Conservation (phyloP, 2,797 vertebrate genomes). For the Macropus fuliginosus region DNA sequence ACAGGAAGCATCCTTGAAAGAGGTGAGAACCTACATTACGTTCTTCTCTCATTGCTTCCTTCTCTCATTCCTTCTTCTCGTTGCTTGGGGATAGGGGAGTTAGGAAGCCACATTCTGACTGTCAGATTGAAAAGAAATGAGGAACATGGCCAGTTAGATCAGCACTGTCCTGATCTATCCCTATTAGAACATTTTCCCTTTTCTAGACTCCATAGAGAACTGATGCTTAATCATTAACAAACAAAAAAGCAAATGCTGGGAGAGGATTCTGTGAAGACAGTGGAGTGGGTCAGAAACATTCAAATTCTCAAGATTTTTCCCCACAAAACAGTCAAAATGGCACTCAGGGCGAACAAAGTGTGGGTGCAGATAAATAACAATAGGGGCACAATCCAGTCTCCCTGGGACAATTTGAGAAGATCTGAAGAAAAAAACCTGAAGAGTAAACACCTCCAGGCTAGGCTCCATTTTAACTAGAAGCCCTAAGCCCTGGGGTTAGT, state of each 20-base stretch:
- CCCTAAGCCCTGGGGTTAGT: too few relatives aligned
- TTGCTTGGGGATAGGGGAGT: neutral
- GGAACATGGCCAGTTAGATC: neutral
- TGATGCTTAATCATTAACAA: constrained; percentile 1
- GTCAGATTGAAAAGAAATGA: neutral
- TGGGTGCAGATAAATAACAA: too few relatives aligned
- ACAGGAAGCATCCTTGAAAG: neutral
- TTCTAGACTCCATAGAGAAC: neutral
- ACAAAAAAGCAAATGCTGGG: neutral
- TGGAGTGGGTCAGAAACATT: too few relatives aligned
- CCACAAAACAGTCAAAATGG: too few relatives aligned
- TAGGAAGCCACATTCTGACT: constrained; percentile 9
- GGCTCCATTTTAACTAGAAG: too few relatives aligned
- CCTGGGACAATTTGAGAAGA: too few relatives aligned
- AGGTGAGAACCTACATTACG: neutral
- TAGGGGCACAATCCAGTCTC: too few relatives aligned
- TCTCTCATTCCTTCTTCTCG: neutral
- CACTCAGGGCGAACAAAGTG: too few relatives aligned
- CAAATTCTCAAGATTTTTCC: too few relatives aligned
- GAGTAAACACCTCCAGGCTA: too few relatives aligned
- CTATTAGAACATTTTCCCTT: neutral
- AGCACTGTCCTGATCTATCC: neutral
- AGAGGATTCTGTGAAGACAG: too few relatives aligned
- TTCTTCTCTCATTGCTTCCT: neutral
- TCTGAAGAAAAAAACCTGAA: too few relatives aligned